Base-by-base conservation (phyloP, 2,888 invertebrate species). In the Dynastes grantii region DNA sequence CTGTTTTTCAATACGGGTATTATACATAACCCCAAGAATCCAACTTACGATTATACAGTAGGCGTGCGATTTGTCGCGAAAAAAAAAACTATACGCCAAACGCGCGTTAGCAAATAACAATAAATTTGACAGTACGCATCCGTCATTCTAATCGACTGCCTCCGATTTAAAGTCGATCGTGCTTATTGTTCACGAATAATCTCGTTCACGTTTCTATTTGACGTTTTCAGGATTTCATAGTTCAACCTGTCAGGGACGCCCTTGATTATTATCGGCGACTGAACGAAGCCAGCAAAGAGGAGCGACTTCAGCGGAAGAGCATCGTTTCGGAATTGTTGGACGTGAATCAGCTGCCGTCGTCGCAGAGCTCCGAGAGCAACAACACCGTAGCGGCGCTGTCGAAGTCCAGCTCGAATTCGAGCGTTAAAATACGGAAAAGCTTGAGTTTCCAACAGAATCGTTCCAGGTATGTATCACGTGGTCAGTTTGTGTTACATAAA, bases 231-330 rank as follows among this genome's bases (percentile, higher is more conserved):
- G 91, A 91, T 76, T 87, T 93, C 84, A 92, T 93, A 82, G 91
- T 93, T 61, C 90, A 91, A 76, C 93, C 93, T 0, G 93, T 92
- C 2, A 88, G 91, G 78, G 91, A 91, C 81, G 92, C 93, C 4
- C 86, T 93, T 79, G 92, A 92, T 40, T 92, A 93, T 84, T 93
- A 92, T 84, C 89, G 91, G 51, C 89, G 91, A 80, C 86, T 93
- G 81, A 92, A 93, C 87, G 92, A 92, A 84, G 91, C 91, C 4
- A 90, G 91, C 22, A 91, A 91, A 85, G 91, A 92, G 84, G 92
- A 91, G 85, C 90, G 91, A 51, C 89, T 90, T 82, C 92, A 92
- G 82, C 90, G 92, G 65, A 92, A 92, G 83, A 92, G 92, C 83
- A 90, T 92, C 16, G 89, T 90, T 64, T 88, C 89, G 37, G 85